These are phyloP conservation scores for Arctocebus calabarensis DNA, from an alignment of 2,797 vertebrate species.

Conservation along the genomic window DNA sequence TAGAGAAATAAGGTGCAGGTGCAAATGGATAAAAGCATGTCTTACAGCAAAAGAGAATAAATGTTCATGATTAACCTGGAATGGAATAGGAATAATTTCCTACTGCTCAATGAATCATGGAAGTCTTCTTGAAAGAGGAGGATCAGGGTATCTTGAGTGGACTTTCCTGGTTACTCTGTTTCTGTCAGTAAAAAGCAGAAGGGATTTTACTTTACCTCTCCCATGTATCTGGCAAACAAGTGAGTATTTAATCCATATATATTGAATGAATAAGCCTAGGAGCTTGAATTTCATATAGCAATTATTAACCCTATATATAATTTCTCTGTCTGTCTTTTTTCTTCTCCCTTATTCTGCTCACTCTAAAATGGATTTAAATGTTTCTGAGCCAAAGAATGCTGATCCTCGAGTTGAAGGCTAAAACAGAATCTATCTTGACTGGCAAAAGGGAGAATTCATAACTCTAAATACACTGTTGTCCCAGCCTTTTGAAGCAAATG, in stretches of 20 bases:
- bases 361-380: conserved; percentile 48
- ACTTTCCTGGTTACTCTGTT: conserved; percentile 13
- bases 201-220: background rate
- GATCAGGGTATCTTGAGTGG: background rate
- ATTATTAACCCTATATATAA: conserved; percentile 41
- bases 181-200: conserved; percentile 7
- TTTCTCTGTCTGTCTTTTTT: background rate
- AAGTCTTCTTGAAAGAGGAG: conserved; percentile 38
- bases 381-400: conserved; percentile 42
- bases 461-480: background rate
- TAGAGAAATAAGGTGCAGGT: conserved; percentile 3
- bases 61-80: conserved; percentile 31
- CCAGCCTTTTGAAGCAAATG: background rate
- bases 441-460: background rate
- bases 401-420: conserved; percentile 18
- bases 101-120: conserved; percentile 1
- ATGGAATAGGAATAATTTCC: conserved; percentile 32
- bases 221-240: background rate
- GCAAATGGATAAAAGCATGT: conserved; percentile 29
- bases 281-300: conserved; percentile 13
- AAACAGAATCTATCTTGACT: conserved; percentile 10
- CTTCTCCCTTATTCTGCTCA: background rate
- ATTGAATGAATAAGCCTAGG: conserved; percentile 48
- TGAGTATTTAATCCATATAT: background rate
- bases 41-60: background rate